A percentile compares a stretch with the other conserved stretches of the same genome.
Evolutionary conservation across 2,888 invertebrate genomes (phyloP).

Genomic region (Andrena fulva): DNA sequence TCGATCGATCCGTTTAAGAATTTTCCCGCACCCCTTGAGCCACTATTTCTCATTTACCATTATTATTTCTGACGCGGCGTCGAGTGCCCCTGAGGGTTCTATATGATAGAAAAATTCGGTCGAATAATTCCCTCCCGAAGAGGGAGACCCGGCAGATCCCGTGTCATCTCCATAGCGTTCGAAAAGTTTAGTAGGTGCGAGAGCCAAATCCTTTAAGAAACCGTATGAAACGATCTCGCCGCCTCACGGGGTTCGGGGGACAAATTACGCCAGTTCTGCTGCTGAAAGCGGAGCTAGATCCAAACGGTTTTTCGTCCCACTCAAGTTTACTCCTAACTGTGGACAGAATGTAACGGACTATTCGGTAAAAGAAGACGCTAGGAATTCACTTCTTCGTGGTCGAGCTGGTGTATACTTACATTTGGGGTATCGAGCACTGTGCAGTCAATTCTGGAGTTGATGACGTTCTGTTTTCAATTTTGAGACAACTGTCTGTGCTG

Average conservation of each 20-base stretch:
- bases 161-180: conserved; percentile 56
- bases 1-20: too few species aligned
- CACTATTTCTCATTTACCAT: not conserved
- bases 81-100: conserved; percentile 27
- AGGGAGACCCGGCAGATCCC: not conserved
- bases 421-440: too few species aligned
- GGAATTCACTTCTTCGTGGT: conserved; percentile 1
- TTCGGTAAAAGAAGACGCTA: conserved; percentile 39
- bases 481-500: too few species aligned
- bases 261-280: conserved; percentile 51
- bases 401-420: too few species aligned
- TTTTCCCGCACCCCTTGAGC: too few species aligned
- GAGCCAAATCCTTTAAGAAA: conserved; percentile 60
- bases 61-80: not conserved
- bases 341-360: conserved; percentile 36
- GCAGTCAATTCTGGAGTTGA: too few species aligned
- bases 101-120: conserved; percentile 23
- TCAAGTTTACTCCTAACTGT: conserved; percentile 40
- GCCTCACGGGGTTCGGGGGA: conserved; percentile 10
- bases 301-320: conserved; percentile 21
- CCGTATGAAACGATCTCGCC: conserved; percentile 49
- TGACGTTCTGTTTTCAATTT: too few species aligned
- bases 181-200: conserved; percentile 53
- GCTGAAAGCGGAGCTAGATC: conserved; percentile 48
- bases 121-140: conserved; percentile 36